Evolutionary conservation across 2,113 vertebrate genomes (phyloP).

Genomic region (Callopanchax toddi): DNA sequence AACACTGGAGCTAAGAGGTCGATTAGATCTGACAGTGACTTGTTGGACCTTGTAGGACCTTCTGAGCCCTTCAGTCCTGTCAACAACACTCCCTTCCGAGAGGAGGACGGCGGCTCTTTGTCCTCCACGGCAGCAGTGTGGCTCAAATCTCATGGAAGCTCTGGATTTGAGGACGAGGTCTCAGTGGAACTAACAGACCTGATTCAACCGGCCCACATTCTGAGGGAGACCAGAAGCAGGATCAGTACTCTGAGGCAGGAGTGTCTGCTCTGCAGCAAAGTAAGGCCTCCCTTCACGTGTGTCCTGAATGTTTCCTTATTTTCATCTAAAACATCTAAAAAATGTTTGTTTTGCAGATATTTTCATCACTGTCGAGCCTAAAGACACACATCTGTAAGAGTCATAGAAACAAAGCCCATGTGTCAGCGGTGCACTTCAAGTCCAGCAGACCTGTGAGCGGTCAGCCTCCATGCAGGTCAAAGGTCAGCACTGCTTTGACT

Average conservation of each 20-base stretch:
- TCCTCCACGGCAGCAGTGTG: background rate
- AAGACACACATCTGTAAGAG: conserved; percentile 62
- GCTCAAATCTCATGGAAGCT: conserved; percentile 11
- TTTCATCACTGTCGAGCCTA: conserved; percentile 55
- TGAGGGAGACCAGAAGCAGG: conserved; percentile 40
- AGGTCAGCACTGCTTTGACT: conserved; percentile 51
- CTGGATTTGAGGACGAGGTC: conserved; percentile 34
- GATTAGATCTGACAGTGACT: no score
- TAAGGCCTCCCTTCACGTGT: no score
- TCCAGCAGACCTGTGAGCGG: conserved; percentile 16
- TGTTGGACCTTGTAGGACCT: conserved; percentile 16
- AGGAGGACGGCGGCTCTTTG: background rate
- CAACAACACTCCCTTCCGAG: background rate
- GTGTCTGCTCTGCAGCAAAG: conserved; percentile 70
- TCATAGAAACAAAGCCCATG: conserved; percentile 28
- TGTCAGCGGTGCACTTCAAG: conserved; percentile 24
- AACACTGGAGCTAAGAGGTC: background rate
- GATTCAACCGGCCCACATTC: conserved; percentile 12
- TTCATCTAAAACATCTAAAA: background rate
- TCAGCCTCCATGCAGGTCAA: conserved; percentile 35
- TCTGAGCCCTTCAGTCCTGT: conserved; percentile 1
- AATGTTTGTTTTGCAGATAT: conserved; percentile 7
- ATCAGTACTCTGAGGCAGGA: conserved; percentile 34
- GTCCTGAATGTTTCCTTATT: no score
- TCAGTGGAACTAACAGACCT: conserved; percentile 4